Conservation (phyloP, 2,113 vertebrate species). For the Calyptommatus sinebrachiatus region DNA sequence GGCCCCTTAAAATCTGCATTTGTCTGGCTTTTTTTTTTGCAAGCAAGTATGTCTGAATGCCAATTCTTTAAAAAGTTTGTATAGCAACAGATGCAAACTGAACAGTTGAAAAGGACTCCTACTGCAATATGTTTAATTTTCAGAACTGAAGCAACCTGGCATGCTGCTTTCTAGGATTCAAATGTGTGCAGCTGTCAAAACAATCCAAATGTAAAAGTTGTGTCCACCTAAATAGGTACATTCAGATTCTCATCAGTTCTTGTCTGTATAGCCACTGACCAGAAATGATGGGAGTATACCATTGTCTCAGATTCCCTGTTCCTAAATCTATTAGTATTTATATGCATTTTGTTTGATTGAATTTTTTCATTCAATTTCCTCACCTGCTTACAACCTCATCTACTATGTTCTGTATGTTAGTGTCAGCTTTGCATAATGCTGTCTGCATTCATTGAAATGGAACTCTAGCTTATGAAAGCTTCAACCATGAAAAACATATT, state of each 20-base stretch:
- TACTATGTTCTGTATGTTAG: background rate
- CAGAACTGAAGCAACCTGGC: background rate
- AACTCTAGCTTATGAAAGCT: background rate
- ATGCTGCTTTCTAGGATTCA: background rate
- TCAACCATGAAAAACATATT: background rate
- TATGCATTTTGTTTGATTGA: background rate
- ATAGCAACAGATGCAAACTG: background rate
- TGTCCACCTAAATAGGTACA: background rate
- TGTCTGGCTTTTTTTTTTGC: background rate
- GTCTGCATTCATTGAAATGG: background rate
- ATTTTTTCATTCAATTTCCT: background rate
- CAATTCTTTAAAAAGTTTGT: background rate
- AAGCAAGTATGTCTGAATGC: background rate
- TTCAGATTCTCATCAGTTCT: background rate
- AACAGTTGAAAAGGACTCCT: background rate
- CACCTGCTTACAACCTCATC: background rate
- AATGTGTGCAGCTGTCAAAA: background rate
- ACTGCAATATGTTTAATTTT: background rate
- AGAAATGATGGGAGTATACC: background rate
- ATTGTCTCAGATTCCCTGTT: background rate
- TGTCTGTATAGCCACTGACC: background rate
- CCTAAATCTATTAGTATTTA: background rate
- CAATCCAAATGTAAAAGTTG: background rate
- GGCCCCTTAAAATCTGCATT: constrained; percentile 22
- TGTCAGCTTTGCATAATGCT: background rate